These are phyloP conservation scores for Pterostichus niger DNA, from an alignment of 2,888 invertebrate species.

Conservation along the genomic window DNA sequence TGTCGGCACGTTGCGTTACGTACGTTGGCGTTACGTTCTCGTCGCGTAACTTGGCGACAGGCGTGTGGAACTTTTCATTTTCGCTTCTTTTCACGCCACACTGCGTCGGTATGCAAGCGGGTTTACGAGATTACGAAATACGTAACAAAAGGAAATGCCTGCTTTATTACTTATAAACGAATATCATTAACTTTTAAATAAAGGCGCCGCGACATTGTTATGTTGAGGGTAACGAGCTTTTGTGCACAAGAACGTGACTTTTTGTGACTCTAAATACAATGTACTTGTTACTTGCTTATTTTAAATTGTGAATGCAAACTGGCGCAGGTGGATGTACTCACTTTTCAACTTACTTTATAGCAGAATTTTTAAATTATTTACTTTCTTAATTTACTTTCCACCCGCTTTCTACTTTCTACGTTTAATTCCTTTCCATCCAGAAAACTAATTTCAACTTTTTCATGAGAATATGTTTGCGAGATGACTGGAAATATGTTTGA, in stretches of 20 bases:
- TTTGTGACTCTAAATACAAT: constrained; percentile 51
- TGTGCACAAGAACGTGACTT: constrained; percentile 54
- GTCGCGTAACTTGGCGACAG: constrained; percentile 16
- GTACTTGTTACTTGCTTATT: constrained; percentile 45
- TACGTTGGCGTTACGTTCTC: not conserved
- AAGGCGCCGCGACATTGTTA: constrained; percentile 63
- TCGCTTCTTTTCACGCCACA: constrained; percentile 10
- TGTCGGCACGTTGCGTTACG: not conserved
- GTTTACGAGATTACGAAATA: constrained; percentile 62
- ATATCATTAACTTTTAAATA: constrained; percentile 66
- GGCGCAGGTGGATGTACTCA: constrained; percentile 11
- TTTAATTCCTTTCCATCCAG: not conserved
- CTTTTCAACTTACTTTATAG: constrained; percentile 43
- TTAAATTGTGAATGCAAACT: constrained; percentile 11
- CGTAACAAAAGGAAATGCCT: constrained; percentile 62
- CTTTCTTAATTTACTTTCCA: constrained; percentile 21
- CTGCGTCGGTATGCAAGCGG: constrained; percentile 5
- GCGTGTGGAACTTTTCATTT: constrained; percentile 49
- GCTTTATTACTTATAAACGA: constrained; percentile 66
- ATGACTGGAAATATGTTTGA: constrained; percentile 23
- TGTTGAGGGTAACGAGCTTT: constrained; percentile 61
- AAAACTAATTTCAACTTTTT: constrained; percentile 18
- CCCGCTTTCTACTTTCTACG: not conserved
- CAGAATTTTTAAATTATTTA: constrained; percentile 19
- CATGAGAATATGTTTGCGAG: not conserved